Evolutionary conservation across 1,140 invertebrate species (phyloP).

Genomic region (Diachasma alloeum): DNA sequence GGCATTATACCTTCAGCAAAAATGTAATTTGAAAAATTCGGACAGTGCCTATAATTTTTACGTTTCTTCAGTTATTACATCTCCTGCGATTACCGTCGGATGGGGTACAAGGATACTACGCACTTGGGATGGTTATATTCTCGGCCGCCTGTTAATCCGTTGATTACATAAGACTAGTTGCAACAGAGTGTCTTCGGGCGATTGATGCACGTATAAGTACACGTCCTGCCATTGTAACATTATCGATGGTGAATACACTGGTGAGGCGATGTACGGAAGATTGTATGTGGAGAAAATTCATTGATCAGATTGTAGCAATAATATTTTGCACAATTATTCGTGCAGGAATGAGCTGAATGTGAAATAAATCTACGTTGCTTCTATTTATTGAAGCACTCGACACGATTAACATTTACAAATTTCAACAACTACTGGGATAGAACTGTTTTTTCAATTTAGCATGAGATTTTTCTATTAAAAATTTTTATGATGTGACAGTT

Average conservation of each 20-base stretch:
- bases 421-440: no score
- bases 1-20: no score
- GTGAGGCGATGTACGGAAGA: background rate
- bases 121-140: slow-evolving; percentile 12
- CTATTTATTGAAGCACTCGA: no score
- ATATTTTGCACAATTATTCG: background rate
- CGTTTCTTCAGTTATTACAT: background rate
- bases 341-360: background rate
- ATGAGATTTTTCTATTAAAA: no score
- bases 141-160: background rate
- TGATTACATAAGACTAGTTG: background rate
- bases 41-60: background rate
- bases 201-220: slow-evolving; percentile 8
- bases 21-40: background rate
- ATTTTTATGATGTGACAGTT: no score
- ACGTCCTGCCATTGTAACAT: slow-evolving; percentile 4
- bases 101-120: slow-evolving; percentile 7
- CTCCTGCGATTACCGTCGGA: background rate
- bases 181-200: background rate
- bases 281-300: background rate
- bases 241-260: background rate
- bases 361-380: no score
- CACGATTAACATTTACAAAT: no score
- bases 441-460: no score
- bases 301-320: background rate